phyloP scores from a whole-genome alignment of 1,140 invertebrate genomes.

The Diabrotica undecimpunctata region DNA sequence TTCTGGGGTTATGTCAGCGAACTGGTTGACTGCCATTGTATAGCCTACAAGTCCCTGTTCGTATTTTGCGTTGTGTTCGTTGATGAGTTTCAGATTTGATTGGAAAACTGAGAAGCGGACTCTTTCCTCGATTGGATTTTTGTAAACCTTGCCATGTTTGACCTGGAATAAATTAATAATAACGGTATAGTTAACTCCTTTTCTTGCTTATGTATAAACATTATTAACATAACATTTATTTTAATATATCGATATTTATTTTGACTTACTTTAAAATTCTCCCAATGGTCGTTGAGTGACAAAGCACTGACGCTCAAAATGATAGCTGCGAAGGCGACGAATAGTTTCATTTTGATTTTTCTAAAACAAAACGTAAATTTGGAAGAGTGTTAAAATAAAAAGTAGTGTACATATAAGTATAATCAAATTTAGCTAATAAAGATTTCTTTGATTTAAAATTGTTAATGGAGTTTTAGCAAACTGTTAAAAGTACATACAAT shows the following conservation, averaged over 20 bases:
- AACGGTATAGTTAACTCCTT: neutral
- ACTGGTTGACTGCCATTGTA: slow-evolving; percentile 1
- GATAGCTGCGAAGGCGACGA: neutral
- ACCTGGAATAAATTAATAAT: neutral
- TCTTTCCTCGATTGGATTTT: neutral
- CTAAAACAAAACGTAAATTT: neutral
- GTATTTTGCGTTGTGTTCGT: slow-evolving; percentile 3
- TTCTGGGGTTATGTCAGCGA: slow-evolving; percentile 1
- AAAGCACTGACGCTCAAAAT: neutral
- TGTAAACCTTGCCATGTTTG: neutral
- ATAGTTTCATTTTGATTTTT: slow-evolving; percentile 6
- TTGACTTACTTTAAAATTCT: neutral
- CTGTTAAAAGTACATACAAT: too few relatives aligned
- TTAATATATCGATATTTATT: neutral
- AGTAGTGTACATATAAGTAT: too few relatives aligned
- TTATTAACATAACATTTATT: too few relatives aligned
- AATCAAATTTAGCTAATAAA: too few relatives aligned
- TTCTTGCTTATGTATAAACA: neutral
- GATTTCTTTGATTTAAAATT: too few relatives aligned
- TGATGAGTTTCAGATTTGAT: neutral
- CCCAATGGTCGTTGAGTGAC: neutral
- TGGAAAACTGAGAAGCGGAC: neutral
- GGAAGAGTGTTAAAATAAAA: too few relatives aligned
- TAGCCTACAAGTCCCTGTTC: neutral
- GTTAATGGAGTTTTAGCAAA: too few relatives aligned